Percentiles rank a stretch among this genome's conserved stretches.
phyloP scores from a whole-genome alignment of 2,797 vertebrate species.

The Orientallactaga sibirica region DNA sequence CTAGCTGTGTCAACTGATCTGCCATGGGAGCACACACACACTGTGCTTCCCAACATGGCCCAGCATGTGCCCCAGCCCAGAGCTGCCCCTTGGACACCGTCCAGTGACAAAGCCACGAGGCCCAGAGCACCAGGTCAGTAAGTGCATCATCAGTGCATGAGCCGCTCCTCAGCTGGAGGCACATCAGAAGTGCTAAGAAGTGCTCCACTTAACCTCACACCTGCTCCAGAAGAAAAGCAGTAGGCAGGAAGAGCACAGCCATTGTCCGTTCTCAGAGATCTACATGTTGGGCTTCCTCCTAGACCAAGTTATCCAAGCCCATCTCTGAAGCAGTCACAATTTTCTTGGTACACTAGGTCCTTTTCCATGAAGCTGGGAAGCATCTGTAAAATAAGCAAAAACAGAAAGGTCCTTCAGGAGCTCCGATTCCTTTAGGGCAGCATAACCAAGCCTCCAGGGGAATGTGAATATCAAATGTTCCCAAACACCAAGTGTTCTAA shows the following conservation, averaged over 20 bases:
- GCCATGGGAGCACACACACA: neutral
- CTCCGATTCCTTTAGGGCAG: constrained; percentile 5
- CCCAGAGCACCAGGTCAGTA: constrained; percentile 73
- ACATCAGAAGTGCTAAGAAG: constrained; percentile 74
- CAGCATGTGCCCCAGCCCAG: constrained; percentile 54
- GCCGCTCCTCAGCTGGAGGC: constrained; percentile 76
- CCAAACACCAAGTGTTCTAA: neutral
- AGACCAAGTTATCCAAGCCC: constrained; percentile 58
- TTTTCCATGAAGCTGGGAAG: constrained; percentile 89
- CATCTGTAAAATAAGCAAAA: constrained; percentile 86
- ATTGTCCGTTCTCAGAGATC: constrained; percentile 66
- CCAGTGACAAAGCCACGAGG: constrained; percentile 76
- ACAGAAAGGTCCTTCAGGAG: constrained; percentile 10
- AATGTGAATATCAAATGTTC: neutral
- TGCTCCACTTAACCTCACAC: constrained; percentile 59
- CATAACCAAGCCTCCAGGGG: neutral
- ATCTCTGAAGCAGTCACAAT: constrained; percentile 85
- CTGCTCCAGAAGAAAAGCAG: constrained; percentile 77
- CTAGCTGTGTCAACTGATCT: constrained; percentile 15
- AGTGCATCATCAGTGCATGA: constrained; percentile 71
- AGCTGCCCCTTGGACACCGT: constrained; percentile 77
- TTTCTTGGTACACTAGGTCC: constrained; percentile 88
- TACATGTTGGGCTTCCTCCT: constrained; percentile 64
- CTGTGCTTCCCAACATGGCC: neutral
- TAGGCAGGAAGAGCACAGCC: constrained; percentile 27